Evolutionary conservation across 2,888 invertebrate species (phyloP), one percentile per base, ranked within the genome.

Genomic region (Pollenia labialis): DNA sequence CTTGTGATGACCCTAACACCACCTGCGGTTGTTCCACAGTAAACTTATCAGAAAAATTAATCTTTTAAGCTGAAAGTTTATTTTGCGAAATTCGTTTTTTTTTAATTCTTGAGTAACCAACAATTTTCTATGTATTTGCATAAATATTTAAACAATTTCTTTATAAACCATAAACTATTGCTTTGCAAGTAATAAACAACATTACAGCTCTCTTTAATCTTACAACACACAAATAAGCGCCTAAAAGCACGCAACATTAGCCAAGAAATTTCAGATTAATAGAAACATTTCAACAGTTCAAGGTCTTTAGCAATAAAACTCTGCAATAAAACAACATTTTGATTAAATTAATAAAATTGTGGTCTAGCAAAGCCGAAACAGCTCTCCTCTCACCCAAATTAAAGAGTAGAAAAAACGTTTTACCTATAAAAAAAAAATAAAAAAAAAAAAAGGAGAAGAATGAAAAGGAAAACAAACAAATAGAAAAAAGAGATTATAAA

Each of bases 401-500:
- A 18, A 62, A 52, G 0, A 60, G 4, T 11, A 62, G 42, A 7
- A 11, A 62, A 62, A 69, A 69, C 54, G 56, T 66, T 50, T 23
- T 40, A 58, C 23, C 60, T 64, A 52, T 40, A 64, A 54, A 62
- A n/a, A 16, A 2, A 16, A 60, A 40, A 50, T 9, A 58, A 62
- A 64, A 18, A 12, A 64, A 72, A 16, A 54, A 46, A 10, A 77
- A 2, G 3, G 2, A 1, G 54, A 72, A 42, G 11, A 60, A 80
- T 23, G 12, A 44, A 66, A 66, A 48, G 2, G 14, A 54, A 62
- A 56, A 64, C n/a, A 16, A 52, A 58, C 46, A 77, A 66, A 77
- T 81, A 52, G 46, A 74, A 68, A 74, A 79, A 80, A 79, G 58
- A 80, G 84, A 74, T 85, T 85, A 85, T 74, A 85, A 85, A 85